Base-by-base conservation (phyloP, 2,113 vertebrate species). In the Tachysurus fulvidraco region DNA sequence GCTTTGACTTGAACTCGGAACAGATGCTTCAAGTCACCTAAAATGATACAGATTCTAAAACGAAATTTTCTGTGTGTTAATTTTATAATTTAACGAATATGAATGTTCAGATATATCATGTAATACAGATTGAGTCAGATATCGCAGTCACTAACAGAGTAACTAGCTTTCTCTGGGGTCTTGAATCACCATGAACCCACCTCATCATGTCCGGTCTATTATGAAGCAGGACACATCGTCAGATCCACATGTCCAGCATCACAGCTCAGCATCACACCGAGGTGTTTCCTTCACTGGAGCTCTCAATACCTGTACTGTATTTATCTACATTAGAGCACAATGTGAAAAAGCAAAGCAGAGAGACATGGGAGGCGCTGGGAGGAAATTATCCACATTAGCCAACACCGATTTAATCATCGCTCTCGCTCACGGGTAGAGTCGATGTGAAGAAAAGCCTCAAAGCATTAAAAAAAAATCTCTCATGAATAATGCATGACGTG, bases 401-500 rank as follows among this genome's bases (percentile, higher is more conserved):
- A 59, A 62, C 36, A 46, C 14, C 16, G 25, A 46, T 65, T 36
- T 13, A 50, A 64, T 82, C 41, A 82, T 46, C 65, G 60, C 30
- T 82, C 17, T 7, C n/a, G 60, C 81, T 46, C n/a, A 3, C n/a
- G 52, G n/a, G 16, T 1, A 62, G 23, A 44, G 23, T 62, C 23
- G 3, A 19, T 65, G 60, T 50, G 41, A 62, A 82, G 81, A 64
- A 62, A 59, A 60, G 30, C 14, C 57, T 44, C 36, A 41, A 55
- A 44, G 57, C 21, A 57, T 46, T n/a, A 65, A 50, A 44, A 62
- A 80, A 59, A 1, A 5, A 41, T 25, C 23, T 65, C 23, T 65
- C 36, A 82, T 82, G 44, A 82, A 82, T 82, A 82, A 82, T 82
- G 81, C 25, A 82, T 52, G 5, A 0, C 14, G 19, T 65, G 23